These are phyloP conservation scores for Sylvia borin DNA, from an alignment of 2,797 vertebrate species.

Conservation along the genomic window DNA sequence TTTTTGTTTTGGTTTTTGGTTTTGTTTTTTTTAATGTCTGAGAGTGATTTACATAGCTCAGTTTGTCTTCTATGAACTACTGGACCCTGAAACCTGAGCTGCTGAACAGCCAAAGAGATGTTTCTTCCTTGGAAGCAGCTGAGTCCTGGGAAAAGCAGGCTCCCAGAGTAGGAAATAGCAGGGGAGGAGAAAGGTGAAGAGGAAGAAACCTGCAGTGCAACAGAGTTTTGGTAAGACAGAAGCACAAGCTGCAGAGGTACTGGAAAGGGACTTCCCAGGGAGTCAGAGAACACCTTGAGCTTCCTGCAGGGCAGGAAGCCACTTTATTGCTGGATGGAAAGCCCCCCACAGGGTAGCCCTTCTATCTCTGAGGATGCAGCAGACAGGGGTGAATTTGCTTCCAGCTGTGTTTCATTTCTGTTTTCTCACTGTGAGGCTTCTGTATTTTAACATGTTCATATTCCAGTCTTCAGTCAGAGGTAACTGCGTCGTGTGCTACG, in stretches of 20 bases:
- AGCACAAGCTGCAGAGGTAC: background rate
- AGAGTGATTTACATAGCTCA: background rate
- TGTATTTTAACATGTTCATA: background rate
- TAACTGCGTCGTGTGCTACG: background rate
- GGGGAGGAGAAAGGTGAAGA: background rate
- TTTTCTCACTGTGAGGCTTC: background rate
- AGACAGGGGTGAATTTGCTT: background rate
- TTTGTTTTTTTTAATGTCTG: background rate
- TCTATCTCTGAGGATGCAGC: background rate
- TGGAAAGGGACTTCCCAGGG: background rate
- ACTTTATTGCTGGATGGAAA: background rate
- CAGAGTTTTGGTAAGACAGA: background rate
- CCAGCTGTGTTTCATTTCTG: background rate
- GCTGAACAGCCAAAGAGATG: background rate
- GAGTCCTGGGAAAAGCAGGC: background rate
- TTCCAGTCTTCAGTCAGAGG: background rate
- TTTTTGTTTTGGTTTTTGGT: background rate
- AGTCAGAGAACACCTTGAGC: background rate
- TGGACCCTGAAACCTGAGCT: background rate
- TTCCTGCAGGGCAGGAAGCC: background rate
- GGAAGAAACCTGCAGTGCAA: background rate
- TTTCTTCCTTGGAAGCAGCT: background rate
- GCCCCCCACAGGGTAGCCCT: background rate
- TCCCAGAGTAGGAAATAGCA: background rate
- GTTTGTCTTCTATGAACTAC: background rate